Base-by-base conservation (phyloP, 2,797 vertebrate genomes). In the Coracias cyanogaster region DNA sequence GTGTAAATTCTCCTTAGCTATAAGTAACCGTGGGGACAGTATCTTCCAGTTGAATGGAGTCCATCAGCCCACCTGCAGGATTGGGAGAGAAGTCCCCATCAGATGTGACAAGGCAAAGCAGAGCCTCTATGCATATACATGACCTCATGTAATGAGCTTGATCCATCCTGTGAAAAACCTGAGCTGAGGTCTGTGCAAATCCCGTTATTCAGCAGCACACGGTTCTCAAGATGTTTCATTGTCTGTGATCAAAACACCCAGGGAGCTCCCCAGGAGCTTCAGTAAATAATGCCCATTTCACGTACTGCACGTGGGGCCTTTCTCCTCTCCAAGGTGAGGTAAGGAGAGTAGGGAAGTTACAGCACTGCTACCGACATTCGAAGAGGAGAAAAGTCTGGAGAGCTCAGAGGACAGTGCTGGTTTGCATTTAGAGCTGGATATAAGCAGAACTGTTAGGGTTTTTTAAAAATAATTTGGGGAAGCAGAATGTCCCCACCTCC, bases 151-250 rank as follows among this genome's bases (percentile, higher is more conserved):
- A 39, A 29, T 7, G 33, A 33, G 17, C 52, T 82, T 65, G 78
- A 67, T 64, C 64, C 26, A 37, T 74, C 28, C 49, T 3, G 0
- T 67, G 60, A 25, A 91, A 73, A 94, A 90, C 25, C 35, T 67
- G 28, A 39, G 46, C 76, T 81, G 78, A 84, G 71, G 65, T 57
- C 15, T 67, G 45, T 29, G 28, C 41, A 94, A 64, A 86, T 82
- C 45, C 19, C 2, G 0, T 84, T 84, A 64, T 66, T 65, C 51
- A 65, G 45, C 48, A 67, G 29, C 41, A 18, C 15, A 49, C 19
- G 18, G 7, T 51, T 84, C 67, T 82, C 65, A 51, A 60, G 39
- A 10, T 0, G 0, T 82, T 85, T 81, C 39, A 22, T 11, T 48
- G 0, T 45, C 85, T 67, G 31, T 85, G 57, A 51, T 80, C 39